Evolutionary conservation across 1,140 invertebrate genomes (phyloP), one percentile per base, ranked within the genome.

Genomic region (Batillaria attramentaria): DNA sequence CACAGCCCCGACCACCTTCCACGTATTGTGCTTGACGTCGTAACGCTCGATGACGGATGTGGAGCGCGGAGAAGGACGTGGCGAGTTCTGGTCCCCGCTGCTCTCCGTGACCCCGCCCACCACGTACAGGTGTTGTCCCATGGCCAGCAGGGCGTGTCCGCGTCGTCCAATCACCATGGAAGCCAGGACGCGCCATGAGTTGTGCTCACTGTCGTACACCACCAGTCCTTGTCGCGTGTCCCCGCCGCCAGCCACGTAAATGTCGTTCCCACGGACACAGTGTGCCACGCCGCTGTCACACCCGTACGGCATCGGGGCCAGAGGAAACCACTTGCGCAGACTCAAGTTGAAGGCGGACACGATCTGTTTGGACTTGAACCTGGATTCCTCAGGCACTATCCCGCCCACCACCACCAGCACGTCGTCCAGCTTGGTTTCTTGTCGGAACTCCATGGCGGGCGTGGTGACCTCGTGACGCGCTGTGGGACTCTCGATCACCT

Each of bases 161-260:
- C 81, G 43, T 46, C 84, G 74, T 0, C 86, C 84, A 16, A 84
- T 41, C 62, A 74, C 68, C 84, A 87, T 86, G 31, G 81, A 76
- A 24, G 83, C 60, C 46, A 83, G 79, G 4, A 82, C 41, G 18
- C 72, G 42, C 86, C 86, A 87, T 16, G 50, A 70, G 54, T 83
- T 84, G 20, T 79, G 54, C 24, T 79, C 77, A 41, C 77, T 80
- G 37, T 80, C 77, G 65, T 79, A 87, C 2, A 68, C 72, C 6
- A 79, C 46, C 70, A 87, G 66, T 2, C 77, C 79, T 37, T 83
- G 83, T n/a, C 82, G 76, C n/a, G 76, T 79, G n/a, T 66, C 74
- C 6, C 83, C 83, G 37, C 81, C 81, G 24, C 86, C 86, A 3
- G 82, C 84, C 3, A 86, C 76, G 72, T 80, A 84, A 46, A 87